These are phyloP conservation scores for Pempheris klunzingeri DNA, from an alignment of 2,797 vertebrate genomes.

Conservation along the genomic window DNA sequence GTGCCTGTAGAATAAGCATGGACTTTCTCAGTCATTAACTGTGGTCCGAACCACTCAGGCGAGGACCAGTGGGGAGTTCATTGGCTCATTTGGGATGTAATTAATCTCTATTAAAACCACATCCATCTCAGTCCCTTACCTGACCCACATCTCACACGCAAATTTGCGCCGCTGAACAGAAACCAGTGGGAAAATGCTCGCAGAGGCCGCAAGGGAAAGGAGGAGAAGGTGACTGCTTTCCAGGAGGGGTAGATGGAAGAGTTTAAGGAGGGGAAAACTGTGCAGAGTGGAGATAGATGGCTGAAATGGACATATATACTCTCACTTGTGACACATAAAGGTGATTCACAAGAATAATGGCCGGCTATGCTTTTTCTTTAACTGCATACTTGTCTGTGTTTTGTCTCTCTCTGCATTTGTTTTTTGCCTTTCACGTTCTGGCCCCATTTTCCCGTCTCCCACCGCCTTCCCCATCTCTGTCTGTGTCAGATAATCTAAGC, in stretches of 20 bases:
- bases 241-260: background rate
- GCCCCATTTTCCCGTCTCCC: slow-evolving; percentile 19
- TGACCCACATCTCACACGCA: slow-evolving; percentile 51
- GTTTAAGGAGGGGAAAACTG: slow-evolving; percentile 5
- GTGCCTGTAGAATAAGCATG: background rate
- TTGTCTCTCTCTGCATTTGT: background rate
- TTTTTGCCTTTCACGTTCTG: slow-evolving; percentile 22
- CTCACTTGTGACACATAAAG: slow-evolving; percentile 2
- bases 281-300: slow-evolving; percentile 4
- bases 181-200: slow-evolving; percentile 22
- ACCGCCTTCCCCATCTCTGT: slow-evolving; percentile 7
- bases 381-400: slow-evolving; percentile 16
- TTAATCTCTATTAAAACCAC: slow-evolving; percentile 72
- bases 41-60: background rate
- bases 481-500: slow-evolving; percentile 40
- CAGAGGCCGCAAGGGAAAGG: background rate
- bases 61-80: slow-evolving; percentile 22
- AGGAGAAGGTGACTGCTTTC: background rate
- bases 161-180: slow-evolving; percentile 34
- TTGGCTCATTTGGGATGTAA: slow-evolving; percentile 60
- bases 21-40: slow-evolving; percentile 27
- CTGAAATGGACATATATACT: slow-evolving; percentile 2
- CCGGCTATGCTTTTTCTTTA: slow-evolving; percentile 18
- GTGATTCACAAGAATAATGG: slow-evolving; percentile 15
- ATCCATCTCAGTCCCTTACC: slow-evolving; percentile 50